A percentile compares a stretch with the other conserved stretches of the same genome.
Conservation (phyloP, 2,888 invertebrate genomes). For the Falcaria lacertinaria region DNA sequence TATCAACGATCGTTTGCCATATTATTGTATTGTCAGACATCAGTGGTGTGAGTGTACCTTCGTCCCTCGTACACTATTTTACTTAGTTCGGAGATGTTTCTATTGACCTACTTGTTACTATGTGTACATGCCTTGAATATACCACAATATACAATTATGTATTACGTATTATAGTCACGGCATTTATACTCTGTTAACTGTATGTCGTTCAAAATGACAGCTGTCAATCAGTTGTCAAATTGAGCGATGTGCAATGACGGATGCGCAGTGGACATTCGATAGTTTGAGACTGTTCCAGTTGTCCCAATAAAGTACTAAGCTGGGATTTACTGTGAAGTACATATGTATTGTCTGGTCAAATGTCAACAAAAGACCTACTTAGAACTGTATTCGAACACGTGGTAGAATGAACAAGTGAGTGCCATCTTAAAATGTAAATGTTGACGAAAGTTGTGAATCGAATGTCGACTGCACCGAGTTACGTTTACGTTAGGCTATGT, state of each 20-base stretch:
- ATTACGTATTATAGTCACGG: not conserved
- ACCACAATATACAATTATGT: not conserved
- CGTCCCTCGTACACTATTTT: conserved; percentile 34
- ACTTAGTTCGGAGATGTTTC: conserved; percentile 13
- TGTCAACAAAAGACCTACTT: no score
- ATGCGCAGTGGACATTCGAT: not conserved
- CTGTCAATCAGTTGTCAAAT: not conserved
- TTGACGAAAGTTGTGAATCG: not conserved
- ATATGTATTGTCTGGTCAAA: no score
- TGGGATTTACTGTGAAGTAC: no score
- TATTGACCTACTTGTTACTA: not conserved
- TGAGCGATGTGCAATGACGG: not conserved
- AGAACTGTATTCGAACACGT: no score
- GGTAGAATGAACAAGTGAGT: not conserved
- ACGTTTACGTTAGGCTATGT: conserved; percentile 21
- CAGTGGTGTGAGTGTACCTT: conserved; percentile 49
- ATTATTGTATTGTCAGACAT: conserved; percentile 64
- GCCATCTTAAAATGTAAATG: not conserved
- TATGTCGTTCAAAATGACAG: not conserved
- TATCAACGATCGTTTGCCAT: conserved; percentile 74
- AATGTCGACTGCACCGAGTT: conserved; percentile 10
- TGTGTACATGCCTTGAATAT: not conserved
- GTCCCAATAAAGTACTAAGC: no score
- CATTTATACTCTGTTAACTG: not conserved
- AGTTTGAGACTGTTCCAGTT: no score